Evolutionary conservation across 2,888 invertebrate species (phyloP).

Genomic region (Caenorhabditis zanzibari): DNA sequence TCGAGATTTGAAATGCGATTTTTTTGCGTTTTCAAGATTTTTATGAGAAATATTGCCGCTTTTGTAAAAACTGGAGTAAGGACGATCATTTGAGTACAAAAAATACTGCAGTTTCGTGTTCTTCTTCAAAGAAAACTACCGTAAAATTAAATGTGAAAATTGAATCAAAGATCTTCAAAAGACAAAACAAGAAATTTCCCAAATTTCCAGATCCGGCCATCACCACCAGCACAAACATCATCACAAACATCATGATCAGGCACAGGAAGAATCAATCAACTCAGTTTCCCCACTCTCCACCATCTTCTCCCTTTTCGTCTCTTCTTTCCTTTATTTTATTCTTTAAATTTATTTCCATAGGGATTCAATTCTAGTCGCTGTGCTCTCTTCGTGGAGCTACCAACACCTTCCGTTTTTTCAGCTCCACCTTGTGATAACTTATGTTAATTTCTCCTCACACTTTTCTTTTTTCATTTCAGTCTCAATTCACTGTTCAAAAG

Average conservation of each 20-base stretch:
- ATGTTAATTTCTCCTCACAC: not conserved
- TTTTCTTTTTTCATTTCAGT: constrained; percentile 15
- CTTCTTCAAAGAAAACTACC: too few relatives aligned
- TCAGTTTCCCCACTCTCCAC: constrained; percentile 26
- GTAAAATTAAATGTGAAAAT: too few relatives aligned
- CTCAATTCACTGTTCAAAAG: constrained; percentile 62
- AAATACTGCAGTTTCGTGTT: too few relatives aligned
- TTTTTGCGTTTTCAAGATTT: too few relatives aligned
- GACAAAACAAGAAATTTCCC: too few relatives aligned
- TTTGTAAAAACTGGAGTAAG: too few relatives aligned
- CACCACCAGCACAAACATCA: constrained; percentile 51
- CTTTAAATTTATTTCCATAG: constrained; percentile 7
- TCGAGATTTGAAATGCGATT: too few relatives aligned
- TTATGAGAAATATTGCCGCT: too few relatives aligned
- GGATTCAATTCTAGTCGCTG: constrained; percentile 36
- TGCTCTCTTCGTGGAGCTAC: constrained; percentile 16
- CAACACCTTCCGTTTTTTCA: constrained; percentile 6
- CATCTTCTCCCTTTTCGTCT: constrained; percentile 28
- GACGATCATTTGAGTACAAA: too few relatives aligned
- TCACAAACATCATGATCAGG: constrained; percentile 54
- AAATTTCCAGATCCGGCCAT: constrained; percentile 47
- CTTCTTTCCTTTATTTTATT: constrained; percentile 28
- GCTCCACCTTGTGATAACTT: constrained; percentile 52
- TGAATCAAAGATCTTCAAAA: not conserved
- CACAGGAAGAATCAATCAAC: constrained; percentile 47